Base-by-base conservation (phyloP, 2,888 invertebrate species). In the Dicyrtoma fusca region DNA sequence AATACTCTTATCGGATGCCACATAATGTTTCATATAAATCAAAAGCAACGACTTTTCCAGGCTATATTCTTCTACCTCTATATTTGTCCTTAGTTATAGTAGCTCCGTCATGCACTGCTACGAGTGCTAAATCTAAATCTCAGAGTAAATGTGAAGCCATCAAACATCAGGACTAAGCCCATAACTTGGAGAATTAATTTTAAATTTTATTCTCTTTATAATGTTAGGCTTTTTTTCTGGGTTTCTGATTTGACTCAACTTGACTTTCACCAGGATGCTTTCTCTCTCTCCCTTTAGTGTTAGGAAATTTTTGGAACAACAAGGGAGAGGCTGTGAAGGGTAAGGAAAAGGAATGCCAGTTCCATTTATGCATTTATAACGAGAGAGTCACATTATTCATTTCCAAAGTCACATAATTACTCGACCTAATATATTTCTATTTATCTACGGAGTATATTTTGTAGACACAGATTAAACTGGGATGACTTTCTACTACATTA, bases 1-100 rank as follows among this genome's bases (percentile, higher is more conserved):
- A 42, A 45, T 57, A 68, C 68, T 23, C 68, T 51, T 65, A 65
- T 65, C 65, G 17, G 23, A 51, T 65, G 25, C 65, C 63, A 26
- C 65, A 68, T 68, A 68, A 68, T 68, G 57, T 68, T 45, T 57
- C 42, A 68, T 57, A 57, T 68, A 68, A 68, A 68, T 68, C 68
- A 68, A 68, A 68, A 11, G 11, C 42, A 68, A 68, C 45, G 68
- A 57, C 68, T 68, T 65, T 65, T 26, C 47, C 26, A 47, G 19
- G 51, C 13, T 64, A 21, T 45, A 49, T 25, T 25, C 64, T 8
- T 19, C 17, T 47, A 1, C 26, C 17, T 21, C 8, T 51, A 51
- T 51, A 21, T 5, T 17, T 53, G 19, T 19, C 10, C 3, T 19
- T 53, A 19, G 17, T 19, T 53, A 21, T 19, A 19, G 8, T 53